These are phyloP conservation scores for Taenaris catops DNA, from an alignment of 2,888 invertebrate species.

Conservation along the genomic window DNA sequence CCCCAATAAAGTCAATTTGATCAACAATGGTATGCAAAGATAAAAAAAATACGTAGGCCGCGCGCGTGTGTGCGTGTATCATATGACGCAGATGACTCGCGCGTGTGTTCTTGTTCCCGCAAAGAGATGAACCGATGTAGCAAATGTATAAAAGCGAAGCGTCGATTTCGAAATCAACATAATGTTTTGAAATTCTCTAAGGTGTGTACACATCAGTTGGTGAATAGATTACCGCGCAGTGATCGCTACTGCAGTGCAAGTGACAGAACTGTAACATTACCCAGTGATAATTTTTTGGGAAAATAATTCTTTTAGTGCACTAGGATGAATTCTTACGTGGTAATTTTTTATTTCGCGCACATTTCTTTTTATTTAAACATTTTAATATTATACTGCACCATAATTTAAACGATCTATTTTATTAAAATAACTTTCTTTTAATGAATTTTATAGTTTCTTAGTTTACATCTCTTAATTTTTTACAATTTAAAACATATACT, in stretches of 20 bases:
- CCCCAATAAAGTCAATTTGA: slow-evolving; percentile 53
- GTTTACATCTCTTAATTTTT: too few relatives aligned
- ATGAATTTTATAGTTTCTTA: too few relatives aligned
- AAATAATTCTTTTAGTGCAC: slow-evolving; percentile 37
- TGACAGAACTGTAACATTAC: slow-evolving; percentile 45
- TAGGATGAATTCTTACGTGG: slow-evolving; percentile 58
- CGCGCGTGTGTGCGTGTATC: slow-evolving; percentile 38
- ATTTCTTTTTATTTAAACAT: slow-evolving; percentile 7
- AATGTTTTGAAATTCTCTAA: slow-evolving; percentile 71
- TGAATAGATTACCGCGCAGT: slow-evolving; percentile 64
- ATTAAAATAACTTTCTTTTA: too few relatives aligned
- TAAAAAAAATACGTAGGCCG: slow-evolving; percentile 52
- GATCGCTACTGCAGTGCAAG: slow-evolving; percentile 47
- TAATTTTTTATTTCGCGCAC: slow-evolving; percentile 28
- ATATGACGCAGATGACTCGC: slow-evolving; percentile 14
- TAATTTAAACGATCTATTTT: too few relatives aligned
- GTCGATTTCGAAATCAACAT: slow-evolving; percentile 76
- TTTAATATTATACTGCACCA: too few relatives aligned
- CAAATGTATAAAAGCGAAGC: slow-evolving; percentile 75
- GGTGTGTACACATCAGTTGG: slow-evolving; percentile 60
- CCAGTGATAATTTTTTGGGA: slow-evolving; percentile 26
- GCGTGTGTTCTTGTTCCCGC: slow-evolving; percentile 40
- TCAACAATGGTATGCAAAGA: slow-evolving; percentile 54
- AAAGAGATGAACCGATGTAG: slow-evolving; percentile 68
- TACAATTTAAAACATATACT: too few relatives aligned